phyloP scores from a whole-genome alignment of 2,113 vertebrate genomes.

The Amia ocellicauda region DNA sequence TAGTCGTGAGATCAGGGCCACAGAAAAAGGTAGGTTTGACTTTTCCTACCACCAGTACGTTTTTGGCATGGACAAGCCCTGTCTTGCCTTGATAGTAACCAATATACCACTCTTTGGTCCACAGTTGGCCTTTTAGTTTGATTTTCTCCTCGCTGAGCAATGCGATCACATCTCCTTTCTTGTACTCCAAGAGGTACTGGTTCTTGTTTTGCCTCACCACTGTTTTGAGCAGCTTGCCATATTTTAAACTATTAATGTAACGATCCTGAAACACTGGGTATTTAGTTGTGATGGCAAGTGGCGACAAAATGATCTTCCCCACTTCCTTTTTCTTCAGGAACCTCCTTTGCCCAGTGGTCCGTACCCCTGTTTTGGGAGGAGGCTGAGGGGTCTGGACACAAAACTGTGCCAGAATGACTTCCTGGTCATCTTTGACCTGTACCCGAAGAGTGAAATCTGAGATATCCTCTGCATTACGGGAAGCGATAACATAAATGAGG shows the following conservation, averaged over 20 bases:
- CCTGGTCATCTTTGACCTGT: constrained; percentile 84
- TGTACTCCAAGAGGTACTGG: constrained; percentile 90
- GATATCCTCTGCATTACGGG: constrained; percentile 71
- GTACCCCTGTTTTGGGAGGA: constrained; percentile 77
- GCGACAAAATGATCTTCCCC: constrained; percentile 87
- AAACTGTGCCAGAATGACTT: constrained; percentile 84
- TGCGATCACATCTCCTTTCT: constrained; percentile 85
- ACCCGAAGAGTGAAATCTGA: constrained; percentile 86
- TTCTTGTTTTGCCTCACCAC: constrained; percentile 91
- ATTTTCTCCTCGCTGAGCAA: constrained; percentile 92
- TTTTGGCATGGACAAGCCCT: constrained; percentile 88
- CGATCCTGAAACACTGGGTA: constrained; percentile 90
- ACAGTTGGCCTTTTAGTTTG: constrained; percentile 85
- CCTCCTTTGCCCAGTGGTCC: constrained; percentile 72
- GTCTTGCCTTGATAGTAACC: constrained; percentile 88
- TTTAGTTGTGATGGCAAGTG: constrained; percentile 75
- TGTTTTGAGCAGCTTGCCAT: constrained; percentile 88
- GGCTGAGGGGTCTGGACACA: constrained; percentile 89
- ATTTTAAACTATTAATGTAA: constrained; percentile 77
- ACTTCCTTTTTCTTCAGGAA: constrained; percentile 96
- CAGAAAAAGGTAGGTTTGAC: constrained; percentile 74
- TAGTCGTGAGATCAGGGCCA: constrained; percentile 83
- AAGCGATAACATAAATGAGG: constrained; percentile 79
- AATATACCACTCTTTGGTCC: constrained; percentile 97
- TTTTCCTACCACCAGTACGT: constrained; percentile 84